Percentiles rank a stretch among this genome's conserved stretches.
These are phyloP conservation scores for Lycaena phlaeas DNA, from an alignment of 2,888 invertebrate genomes.

Conservation along the genomic window DNA sequence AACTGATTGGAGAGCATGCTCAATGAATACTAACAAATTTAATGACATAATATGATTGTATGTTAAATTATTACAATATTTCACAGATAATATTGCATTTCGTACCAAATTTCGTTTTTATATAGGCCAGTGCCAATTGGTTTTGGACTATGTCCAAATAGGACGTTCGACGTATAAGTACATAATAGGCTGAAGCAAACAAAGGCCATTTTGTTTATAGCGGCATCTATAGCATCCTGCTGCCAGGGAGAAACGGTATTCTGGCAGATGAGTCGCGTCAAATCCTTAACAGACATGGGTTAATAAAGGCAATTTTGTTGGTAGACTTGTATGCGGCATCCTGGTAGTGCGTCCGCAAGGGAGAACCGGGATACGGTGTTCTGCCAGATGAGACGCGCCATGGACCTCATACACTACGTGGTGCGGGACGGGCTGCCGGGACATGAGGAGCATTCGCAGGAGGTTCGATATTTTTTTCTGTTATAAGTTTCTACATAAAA, in stretches of 20 bases:
- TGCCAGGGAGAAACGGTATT: slow-evolving; percentile 97
- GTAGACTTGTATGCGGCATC: slow-evolving; percentile 93
- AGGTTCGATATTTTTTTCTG: slow-evolving; percentile 36
- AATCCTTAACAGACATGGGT: neutral
- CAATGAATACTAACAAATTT: no score
- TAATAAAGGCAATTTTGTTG: slow-evolving; percentile 8
- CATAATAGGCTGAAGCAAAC: neutral
- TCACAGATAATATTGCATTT: no score
- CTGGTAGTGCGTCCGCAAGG: slow-evolving; percentile 92
- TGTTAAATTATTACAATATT: no score
- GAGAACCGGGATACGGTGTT: slow-evolving; percentile 98
- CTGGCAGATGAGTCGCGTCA: slow-evolving; percentile 95
- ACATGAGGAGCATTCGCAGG: slow-evolving; percentile 68
- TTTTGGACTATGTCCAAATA: slow-evolving; percentile 6
- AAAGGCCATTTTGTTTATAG: slow-evolving; percentile 32
- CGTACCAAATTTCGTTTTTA: no score
- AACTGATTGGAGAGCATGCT: no score
- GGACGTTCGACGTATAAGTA: slow-evolving; percentile 1
- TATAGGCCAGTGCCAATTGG: slow-evolving; percentile 9
- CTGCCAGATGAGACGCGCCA: slow-evolving; percentile 96
- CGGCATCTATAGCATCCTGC: slow-evolving; percentile 95
- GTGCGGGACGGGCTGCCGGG: slow-evolving; percentile 93
- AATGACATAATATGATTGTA: no score
- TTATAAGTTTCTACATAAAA: no score
- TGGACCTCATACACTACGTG: slow-evolving; percentile 97